Conservation (phyloP, 2,113 vertebrate species). For the Pao palembangensis region DNA sequence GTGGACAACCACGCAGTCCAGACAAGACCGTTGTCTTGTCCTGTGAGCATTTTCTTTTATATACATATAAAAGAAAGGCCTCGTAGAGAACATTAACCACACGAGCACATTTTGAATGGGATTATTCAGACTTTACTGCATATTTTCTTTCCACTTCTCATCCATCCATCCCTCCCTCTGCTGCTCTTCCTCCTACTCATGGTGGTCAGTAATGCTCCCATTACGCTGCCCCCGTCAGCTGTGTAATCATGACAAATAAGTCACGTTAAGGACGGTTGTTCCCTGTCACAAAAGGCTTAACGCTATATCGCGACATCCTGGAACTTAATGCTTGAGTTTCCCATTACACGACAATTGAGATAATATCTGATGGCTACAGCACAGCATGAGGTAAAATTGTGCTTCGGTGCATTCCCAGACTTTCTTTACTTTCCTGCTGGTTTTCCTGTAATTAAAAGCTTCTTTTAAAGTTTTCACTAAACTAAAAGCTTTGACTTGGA, state of each 20-base stretch:
- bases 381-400: too few relatives aligned
- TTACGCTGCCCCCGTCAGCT: slow-evolving; percentile 6
- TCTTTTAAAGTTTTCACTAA: background rate
- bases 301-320: background rate
- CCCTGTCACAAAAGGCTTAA: background rate
- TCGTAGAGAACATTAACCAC: slow-evolving; percentile 44
- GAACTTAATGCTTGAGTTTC: background rate
- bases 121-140: slow-evolving; percentile 34
- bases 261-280: slow-evolving; percentile 19
- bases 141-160: slow-evolving; percentile 9
- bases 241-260: slow-evolving; percentile 17
- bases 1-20: too few relatives aligned
- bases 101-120: slow-evolving; percentile 36
- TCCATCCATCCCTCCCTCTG: slow-evolving; percentile 4
- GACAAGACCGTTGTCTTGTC: too few relatives aligned
- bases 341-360: background rate
- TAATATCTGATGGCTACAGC: background rate
- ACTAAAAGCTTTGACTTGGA: background rate
- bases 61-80: too few relatives aligned
- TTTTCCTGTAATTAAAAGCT: background rate
- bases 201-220: slow-evolving; percentile 10
- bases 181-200: background rate
- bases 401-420: background rate
- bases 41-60: too few relatives aligned
- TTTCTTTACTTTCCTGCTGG: background rate